Evolutionary conservation across 1,140 invertebrate genomes (phyloP), one percentile per base, ranked within the genome.

Genomic region (Solenopsis invicta): DNA sequence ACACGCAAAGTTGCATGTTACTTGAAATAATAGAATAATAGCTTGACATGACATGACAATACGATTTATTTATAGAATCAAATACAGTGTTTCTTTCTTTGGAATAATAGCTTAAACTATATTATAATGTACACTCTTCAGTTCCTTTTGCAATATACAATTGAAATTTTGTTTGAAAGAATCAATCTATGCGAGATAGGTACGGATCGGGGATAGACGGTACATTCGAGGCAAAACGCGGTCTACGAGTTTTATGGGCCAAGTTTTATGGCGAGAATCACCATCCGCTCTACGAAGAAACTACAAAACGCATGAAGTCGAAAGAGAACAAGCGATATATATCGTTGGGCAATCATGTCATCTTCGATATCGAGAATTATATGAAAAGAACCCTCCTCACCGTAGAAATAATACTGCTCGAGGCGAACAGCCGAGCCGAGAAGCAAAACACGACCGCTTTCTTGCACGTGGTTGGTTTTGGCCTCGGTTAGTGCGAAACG

Each of bases 381-480:
- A 94, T 95, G 93, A 95, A 95, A 72, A 89, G 95, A 50, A 93
- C 92, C 0, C 81, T 94, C 6, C 87, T 96, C 18, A 92, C 95
- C 0, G 94, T 95, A 10, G 95, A 96, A 54, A 95, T 94, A 62
- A 92, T 96, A 69, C 82, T 96, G 2, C 89, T 95, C 16, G 95
- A 96, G 61, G 95, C 95, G 0, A 95, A 95, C 54, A 92, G 88
- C 8, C 89, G 95, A 12, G 95, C 95, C 1, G 94, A 93, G 66
- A 94, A 94, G 37, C 93, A 94, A 77, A 94, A 94, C 18, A 95
- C 93, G 0, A 95, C 92, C 21, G 95, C 95, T 5, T 96, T 95
- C 85, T 62, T 96, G 2, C 95, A 96, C 87, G 94, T 96, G 13
- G 94, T 96, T 9, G 95, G 95, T 24, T 93, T 96, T 61, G 95